Evolutionary conservation across 2,888 invertebrate species (phyloP).

Genomic region (Xylota segnis): DNA sequence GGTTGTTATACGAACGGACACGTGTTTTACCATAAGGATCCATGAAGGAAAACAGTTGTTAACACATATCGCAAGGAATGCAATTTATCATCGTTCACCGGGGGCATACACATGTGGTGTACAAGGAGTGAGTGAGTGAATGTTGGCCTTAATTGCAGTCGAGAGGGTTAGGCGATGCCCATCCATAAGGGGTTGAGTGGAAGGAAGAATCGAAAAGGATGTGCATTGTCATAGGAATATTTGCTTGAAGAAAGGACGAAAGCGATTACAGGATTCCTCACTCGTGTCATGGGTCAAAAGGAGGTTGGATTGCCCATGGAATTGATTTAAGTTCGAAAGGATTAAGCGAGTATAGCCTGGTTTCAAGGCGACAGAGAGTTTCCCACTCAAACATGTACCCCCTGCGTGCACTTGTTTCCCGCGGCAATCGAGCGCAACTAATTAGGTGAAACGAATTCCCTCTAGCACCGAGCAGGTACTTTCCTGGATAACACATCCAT

Average conservation of each 20-base stretch:
- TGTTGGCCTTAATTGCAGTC: conserved; percentile 47
- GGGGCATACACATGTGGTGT: no score
- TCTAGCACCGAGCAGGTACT: conserved; percentile 46
- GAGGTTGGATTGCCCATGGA: no score
- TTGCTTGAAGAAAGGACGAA: no score
- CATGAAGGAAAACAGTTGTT: conserved; percentile 71
- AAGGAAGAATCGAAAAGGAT: background rate
- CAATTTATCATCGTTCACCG: conserved; percentile 67
- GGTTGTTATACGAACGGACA: conserved; percentile 63
- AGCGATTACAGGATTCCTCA: no score
- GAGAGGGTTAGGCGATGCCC: conserved; percentile 16
- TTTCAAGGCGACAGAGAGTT: no score
- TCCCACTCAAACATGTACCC: conserved; percentile 8
- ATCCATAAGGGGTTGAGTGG: conserved; percentile 42
- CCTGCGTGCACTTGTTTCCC: conserved; percentile 47
- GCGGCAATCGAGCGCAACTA: conserved; percentile 56
- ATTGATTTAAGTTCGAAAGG: no score
- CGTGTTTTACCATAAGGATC: conserved; percentile 71
- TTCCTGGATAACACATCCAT: conserved; percentile 1
- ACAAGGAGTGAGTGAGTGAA: conserved; percentile 18
- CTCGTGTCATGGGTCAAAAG: no score
- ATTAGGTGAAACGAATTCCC: conserved; percentile 59
- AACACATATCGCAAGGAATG: conserved; percentile 69
- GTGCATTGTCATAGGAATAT: background rate
- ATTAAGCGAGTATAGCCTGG: no score